Conservation (phyloP, 2,113 vertebrate species). For the Antechinus flavipes region DNA sequence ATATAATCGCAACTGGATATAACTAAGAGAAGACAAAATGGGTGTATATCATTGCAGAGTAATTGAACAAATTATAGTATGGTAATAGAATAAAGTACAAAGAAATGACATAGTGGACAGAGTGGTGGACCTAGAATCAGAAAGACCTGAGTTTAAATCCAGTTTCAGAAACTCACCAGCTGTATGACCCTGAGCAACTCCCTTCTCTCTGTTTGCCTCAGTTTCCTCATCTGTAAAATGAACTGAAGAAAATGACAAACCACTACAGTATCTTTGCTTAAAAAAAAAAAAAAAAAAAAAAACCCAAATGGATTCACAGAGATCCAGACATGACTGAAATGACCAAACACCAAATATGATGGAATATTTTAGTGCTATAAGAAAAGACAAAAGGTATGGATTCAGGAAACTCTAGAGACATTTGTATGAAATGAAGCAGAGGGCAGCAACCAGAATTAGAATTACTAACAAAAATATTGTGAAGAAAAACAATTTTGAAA, state of each 20-base stretch:
- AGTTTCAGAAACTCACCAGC: background rate
- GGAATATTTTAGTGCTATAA: background rate
- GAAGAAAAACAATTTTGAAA: too few relatives aligned
- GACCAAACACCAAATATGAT: background rate
- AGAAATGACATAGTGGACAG: background rate
- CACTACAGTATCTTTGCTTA: background rate
- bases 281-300: background rate
- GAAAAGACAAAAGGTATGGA: too few relatives aligned
- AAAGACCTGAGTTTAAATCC: background rate
- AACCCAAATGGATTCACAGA: background rate
- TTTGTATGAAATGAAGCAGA: too few relatives aligned
- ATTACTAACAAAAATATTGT: too few relatives aligned
- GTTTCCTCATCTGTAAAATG: background rate
- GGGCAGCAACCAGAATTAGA: too few relatives aligned
- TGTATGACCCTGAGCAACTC: background rate
- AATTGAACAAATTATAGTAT: background rate
- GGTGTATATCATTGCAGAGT: too few relatives aligned
- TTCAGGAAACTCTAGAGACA: too few relatives aligned
- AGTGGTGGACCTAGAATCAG: background rate
- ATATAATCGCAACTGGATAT: background rate
- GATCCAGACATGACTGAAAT: too few relatives aligned
- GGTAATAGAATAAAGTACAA: background rate
- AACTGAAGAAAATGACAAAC: background rate
- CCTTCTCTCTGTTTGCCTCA: background rate
- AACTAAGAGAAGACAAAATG: background rate